These are phyloP conservation scores for Corynorhinus townsendii DNA, from an alignment of 2,113 vertebrate species.

Conservation along the genomic window DNA sequence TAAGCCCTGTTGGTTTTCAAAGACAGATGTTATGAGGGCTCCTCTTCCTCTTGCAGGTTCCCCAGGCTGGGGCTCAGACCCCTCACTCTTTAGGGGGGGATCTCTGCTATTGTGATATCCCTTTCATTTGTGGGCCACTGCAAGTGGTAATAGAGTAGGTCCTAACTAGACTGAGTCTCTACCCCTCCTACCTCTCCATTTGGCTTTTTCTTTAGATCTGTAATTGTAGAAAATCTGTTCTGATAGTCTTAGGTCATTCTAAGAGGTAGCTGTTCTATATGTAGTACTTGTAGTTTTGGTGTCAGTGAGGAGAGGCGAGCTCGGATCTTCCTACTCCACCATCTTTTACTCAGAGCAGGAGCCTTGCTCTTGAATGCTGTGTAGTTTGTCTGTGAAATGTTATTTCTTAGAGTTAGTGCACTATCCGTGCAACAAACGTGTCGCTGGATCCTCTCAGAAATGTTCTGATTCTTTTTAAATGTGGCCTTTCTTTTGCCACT, in stretches of 20 bases:
- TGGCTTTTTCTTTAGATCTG: neutral
- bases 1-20: neutral
- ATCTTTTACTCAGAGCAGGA: neutral
- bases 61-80: neutral
- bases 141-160: neutral
- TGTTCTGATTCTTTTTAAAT: neutral
- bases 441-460: neutral
- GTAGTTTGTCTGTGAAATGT: neutral
- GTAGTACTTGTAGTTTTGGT: neutral
- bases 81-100: neutral
- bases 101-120: neutral
- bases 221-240: neutral
- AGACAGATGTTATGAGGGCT: neutral
- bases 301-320: neutral
- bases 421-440: neutral
- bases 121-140: neutral
- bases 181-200: neutral
- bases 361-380: neutral
- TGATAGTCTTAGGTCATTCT: neutral
- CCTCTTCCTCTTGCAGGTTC: neutral
- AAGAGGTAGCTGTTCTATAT: neutral
- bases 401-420: neutral
- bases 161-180: neutral
- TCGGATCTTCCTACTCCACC: neutral
- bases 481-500: neutral